phyloP scores from a whole-genome alignment of 2,797 vertebrate species.

The Astyanax mexicanus region DNA sequence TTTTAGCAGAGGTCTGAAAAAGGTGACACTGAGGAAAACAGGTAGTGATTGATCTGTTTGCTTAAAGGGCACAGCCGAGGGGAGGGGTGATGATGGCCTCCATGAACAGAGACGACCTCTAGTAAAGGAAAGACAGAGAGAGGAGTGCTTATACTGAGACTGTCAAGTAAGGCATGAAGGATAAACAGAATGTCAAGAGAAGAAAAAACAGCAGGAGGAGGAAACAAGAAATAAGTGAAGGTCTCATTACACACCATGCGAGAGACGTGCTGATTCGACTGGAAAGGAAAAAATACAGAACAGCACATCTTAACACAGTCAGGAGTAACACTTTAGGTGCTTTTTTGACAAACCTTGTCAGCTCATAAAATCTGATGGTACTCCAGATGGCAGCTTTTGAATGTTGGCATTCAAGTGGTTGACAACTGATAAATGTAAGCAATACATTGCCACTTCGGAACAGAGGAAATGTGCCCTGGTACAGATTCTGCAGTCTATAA shows the following conservation, averaged over 20 bases:
- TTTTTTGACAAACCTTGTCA: too few relatives aligned
- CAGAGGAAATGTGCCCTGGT: too few relatives aligned
- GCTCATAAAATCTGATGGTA: too few relatives aligned
- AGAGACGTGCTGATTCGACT: not conserved
- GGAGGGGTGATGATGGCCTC: conserved; percentile 69
- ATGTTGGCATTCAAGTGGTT: too few relatives aligned
- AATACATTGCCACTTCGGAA: too few relatives aligned
- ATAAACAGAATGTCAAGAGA: conserved; percentile 59
- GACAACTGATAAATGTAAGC: too few relatives aligned
- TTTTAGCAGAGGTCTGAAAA: conserved; percentile 71
- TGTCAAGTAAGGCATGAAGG: conserved; percentile 49
- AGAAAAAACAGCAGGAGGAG: conserved; percentile 63
- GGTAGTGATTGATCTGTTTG: conserved; percentile 79
- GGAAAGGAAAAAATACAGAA: not conserved
- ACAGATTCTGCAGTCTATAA: too few relatives aligned
- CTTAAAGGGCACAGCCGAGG: conserved; percentile 70
- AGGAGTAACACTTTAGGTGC: not conserved
- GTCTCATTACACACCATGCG: not conserved
- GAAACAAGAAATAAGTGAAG: conserved; percentile 12
- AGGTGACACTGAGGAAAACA: conserved; percentile 68
- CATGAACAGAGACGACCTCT: conserved; percentile 66
- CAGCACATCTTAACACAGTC: not conserved
- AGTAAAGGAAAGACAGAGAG: conserved; percentile 39
- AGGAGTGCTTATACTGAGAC: not conserved
- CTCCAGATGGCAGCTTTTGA: too few relatives aligned